Conservation (phyloP, 2,797 vertebrate species). For the Cuculus canorus region DNA sequence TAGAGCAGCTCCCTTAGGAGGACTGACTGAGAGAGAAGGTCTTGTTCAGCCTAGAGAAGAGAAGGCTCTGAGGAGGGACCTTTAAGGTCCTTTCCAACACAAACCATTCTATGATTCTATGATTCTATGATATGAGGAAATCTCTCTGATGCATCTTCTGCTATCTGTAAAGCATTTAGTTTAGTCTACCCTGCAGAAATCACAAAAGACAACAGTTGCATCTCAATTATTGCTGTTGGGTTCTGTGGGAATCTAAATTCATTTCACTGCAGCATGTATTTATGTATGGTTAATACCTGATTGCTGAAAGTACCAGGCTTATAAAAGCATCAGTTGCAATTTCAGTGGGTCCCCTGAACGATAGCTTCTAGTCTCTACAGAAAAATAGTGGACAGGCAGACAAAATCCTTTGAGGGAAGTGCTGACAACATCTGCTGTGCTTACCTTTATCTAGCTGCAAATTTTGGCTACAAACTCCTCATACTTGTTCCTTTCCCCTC, state of each 20-base stretch:
- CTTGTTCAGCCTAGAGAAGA: no score
- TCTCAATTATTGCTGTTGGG: constrained; percentile 26
- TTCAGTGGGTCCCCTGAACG: neutral
- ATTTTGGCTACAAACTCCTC: neutral
- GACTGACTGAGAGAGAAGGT: no score
- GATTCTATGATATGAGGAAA: neutral
- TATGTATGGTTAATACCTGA: constrained; percentile 36
- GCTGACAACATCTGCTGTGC: constrained; percentile 18
- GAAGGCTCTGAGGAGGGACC: no score
- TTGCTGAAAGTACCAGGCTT: constrained; percentile 1
- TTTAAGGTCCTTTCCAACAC: no score
- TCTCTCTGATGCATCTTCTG: neutral
- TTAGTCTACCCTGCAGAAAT: constrained; percentile 39
- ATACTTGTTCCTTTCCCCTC: neutral
- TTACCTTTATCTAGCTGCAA: constrained; percentile 14
- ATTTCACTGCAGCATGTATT: constrained; percentile 4
- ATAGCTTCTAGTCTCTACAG: neutral
- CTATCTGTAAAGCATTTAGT: neutral
- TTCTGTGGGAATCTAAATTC: constrained; percentile 24
- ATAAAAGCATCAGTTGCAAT: neutral
- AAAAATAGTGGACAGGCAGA: neutral
- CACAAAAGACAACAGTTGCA: constrained; percentile 19
- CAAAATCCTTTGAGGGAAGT: neutral
- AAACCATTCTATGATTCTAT: no score
- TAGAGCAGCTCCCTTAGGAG: no score